Evolutionary conservation across 2,797 vertebrate species (phyloP), one percentile per base, ranked within the genome.

Genomic region (Alauda arvensis): DNA sequence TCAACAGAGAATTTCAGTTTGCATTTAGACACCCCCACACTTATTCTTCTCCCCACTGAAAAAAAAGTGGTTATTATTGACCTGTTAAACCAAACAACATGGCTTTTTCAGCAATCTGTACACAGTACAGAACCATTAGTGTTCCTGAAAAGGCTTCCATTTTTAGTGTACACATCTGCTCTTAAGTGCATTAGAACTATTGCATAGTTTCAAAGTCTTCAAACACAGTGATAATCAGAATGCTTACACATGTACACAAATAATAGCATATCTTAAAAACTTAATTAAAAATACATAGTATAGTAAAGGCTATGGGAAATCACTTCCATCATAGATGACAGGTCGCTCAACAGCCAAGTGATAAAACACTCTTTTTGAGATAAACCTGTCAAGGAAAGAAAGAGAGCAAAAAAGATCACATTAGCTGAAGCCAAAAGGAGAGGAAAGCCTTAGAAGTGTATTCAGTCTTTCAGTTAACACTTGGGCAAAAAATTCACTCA

Each of bases 261-360:
- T 87, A 95, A 89, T 46, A 95, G 93, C 66, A 89, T 96, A 83
- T 95, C 94, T 94, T 95, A 70, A 83, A 93, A 93, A 90, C 67
- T 15, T 72, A 78, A 77, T 92, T 77, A 86, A 89, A 87, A 92
- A 88, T 68, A 85, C 57, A 61, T 63, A 42, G 69, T 89, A 20
- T 78, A 83, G 69, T 80, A 56, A 91, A 90, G 83, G 55, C 91
- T 98, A 98, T 21, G 95, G 97, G 94, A 97, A 97, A 95, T 99
- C 99, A 19, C 98, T 99, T 96, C 99, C 99, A 56, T 99, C 98
- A 3, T 99, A 99, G 97, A 99, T 97, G 61, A 99, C 85, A 24
- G 98, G 98, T 85, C 98, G 97, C 93, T 99, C 98, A n/a, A 98
- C 96, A 42, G 98, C 97, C 96, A 99, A 96, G 89, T 98, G 98